These are phyloP conservation scores for Luperina nickerlii DNA, from an alignment of 2,888 invertebrate genomes.

Conservation along the genomic window DNA sequence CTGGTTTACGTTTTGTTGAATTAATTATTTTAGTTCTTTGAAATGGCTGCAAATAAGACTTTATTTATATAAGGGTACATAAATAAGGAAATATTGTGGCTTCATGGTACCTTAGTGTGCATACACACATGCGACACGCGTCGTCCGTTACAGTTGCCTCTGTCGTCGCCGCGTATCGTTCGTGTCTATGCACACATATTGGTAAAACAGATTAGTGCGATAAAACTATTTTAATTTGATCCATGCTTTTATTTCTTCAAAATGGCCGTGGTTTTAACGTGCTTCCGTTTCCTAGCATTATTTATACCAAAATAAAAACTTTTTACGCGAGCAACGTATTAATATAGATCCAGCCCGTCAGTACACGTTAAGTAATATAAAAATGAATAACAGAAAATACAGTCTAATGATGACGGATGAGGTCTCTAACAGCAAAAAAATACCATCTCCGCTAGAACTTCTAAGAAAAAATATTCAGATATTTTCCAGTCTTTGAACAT, in stretches of 20 bases:
- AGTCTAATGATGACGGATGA: slow-evolving; percentile 60
- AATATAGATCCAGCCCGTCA: slow-evolving; percentile 3
- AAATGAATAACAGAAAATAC: slow-evolving; percentile 43
- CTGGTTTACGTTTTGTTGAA: slow-evolving; percentile 16
- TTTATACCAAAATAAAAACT: slow-evolving; percentile 1
- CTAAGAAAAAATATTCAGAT: slow-evolving; percentile 44
- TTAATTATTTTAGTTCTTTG: slow-evolving; percentile 13
- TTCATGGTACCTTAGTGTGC: background rate
- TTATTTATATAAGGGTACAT: background rate
- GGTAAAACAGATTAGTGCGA: too few species aligned
- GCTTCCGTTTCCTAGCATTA: background rate
- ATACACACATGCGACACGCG: too few species aligned
- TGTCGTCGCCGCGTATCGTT: too few species aligned
- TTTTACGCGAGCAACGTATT: slow-evolving; percentile 10
- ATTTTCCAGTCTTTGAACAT: slow-evolving; percentile 59
- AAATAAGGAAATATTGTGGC: background rate
- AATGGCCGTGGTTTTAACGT: background rate
- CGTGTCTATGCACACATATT: background rate
- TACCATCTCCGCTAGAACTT: slow-evolving; percentile 17
- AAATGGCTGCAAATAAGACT: slow-evolving; percentile 8
- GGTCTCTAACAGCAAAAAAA: slow-evolving; percentile 20
- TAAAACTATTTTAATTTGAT: background rate
- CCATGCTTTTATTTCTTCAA: background rate
- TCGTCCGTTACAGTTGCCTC: too few species aligned
- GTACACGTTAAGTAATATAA: slow-evolving; percentile 26